These are phyloP conservation scores for Drosophila maculinotata DNA, from an alignment of 2,888 invertebrate genomes.

Conservation along the genomic window DNA sequence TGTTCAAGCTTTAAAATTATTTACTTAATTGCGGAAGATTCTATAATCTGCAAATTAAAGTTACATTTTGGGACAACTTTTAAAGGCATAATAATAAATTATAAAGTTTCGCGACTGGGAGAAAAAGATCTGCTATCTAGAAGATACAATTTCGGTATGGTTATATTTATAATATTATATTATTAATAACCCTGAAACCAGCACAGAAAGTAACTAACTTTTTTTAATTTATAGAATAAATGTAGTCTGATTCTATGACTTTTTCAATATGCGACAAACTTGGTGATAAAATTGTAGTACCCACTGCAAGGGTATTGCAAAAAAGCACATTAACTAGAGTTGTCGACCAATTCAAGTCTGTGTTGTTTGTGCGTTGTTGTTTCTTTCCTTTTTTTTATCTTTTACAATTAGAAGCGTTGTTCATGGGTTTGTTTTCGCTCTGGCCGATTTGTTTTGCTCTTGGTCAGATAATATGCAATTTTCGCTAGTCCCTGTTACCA, in stretches of 20 bases:
- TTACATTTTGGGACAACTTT: too few species aligned
- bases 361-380: slow-evolving; percentile 31
- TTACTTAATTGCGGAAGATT: neutral
- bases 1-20: neutral
- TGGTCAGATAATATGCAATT: slow-evolving; percentile 76
- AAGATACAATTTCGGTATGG: too few species aligned
- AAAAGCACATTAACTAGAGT: slow-evolving; percentile 62
- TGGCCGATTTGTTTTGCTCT: slow-evolving; percentile 56
- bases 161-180: too few species aligned
- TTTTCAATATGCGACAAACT: neutral
- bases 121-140: too few species aligned
- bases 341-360: slow-evolving; percentile 56
- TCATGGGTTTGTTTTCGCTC: slow-evolving; percentile 60
- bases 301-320: slow-evolving; percentile 6
- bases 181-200: too few species aligned
- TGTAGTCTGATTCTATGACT: neutral
- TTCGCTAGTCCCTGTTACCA: slow-evolving; percentile 65
- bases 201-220: too few species aligned
- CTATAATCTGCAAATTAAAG: too few species aligned
- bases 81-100: too few species aligned
- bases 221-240: too few species aligned
- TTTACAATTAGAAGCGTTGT: slow-evolving; percentile 71
- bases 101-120: too few species aligned
- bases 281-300: neutral
- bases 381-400: slow-evolving; percentile 62